These are phyloP conservation scores for Ephialtes manifestator DNA, from an alignment of 2,888 invertebrate species.

Conservation along the genomic window DNA sequence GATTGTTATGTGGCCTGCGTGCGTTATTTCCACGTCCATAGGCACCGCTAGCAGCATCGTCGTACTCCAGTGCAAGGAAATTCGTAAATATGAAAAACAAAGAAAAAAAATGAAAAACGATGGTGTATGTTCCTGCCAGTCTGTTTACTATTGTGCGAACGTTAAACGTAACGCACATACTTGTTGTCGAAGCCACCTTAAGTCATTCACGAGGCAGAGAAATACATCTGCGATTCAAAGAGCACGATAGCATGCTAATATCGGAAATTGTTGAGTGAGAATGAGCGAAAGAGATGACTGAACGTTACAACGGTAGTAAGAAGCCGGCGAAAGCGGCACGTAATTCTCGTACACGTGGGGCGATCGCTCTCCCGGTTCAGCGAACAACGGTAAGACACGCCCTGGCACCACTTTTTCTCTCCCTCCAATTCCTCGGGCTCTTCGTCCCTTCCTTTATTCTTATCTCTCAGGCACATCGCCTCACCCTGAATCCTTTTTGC, in stretches of 20 bases:
- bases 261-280: conserved; percentile 25
- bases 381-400: conserved; percentile 67
- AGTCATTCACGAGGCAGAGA: conserved; percentile 38
- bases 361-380: conserved; percentile 26
- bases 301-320: conserved; percentile 6
- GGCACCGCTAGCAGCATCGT: background rate
- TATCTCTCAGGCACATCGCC: conserved; percentile 7
- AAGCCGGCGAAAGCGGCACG: conserved; percentile 35
- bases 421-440: conserved; percentile 17
- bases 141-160: conserved; percentile 43
- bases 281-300: conserved; percentile 21
- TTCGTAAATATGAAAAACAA: conserved; percentile 9
- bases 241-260: conserved; percentile 46
- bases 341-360: conserved; percentile 45
- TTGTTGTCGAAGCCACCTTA: background rate
- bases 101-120: too few species aligned
- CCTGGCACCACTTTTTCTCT: conserved; percentile 52
- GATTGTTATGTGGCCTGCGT: conserved; percentile 62
- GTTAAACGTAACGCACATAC: conserved; percentile 21
- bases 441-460: conserved; percentile 9
- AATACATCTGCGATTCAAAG: conserved; percentile 25
- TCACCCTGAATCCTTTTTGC: conserved; percentile 9
- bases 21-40: conserved; percentile 17
- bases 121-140: background rate
- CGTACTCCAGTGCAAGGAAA: background rate